A percentile compares a stretch with the other conserved stretches of the same genome.
Evolutionary conservation across 2,113 vertebrate genomes (phyloP).

Genomic region (Oryzias curvinotus): DNA sequence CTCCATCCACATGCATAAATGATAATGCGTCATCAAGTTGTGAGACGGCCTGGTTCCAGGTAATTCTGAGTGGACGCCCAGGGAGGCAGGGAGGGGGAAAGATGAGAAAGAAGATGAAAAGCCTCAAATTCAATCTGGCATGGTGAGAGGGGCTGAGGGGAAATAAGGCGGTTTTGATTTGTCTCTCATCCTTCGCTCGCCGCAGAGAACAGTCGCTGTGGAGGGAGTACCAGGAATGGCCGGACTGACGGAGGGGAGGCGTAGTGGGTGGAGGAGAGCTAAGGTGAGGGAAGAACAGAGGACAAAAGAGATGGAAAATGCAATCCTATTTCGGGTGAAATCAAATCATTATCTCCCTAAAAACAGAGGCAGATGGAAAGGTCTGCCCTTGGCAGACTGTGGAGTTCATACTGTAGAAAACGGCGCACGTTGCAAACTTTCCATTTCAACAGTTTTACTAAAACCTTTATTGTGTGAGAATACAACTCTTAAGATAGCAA

Average conservation of each 20-base stretch:
- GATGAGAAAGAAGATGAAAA: slow-evolving; percentile 75
- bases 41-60: slow-evolving; percentile 52
- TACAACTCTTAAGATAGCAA: not conserved
- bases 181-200: slow-evolving; percentile 64
- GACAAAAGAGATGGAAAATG: slow-evolving; percentile 64
- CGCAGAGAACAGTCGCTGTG: slow-evolving; percentile 50
- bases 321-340: slow-evolving; percentile 70
- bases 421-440: slow-evolving; percentile 8
- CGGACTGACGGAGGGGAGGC: slow-evolving; percentile 22
- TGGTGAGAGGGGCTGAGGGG: slow-evolving; percentile 65
- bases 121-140: slow-evolving; percentile 75
- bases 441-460: slow-evolving; percentile 18
- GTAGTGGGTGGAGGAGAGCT: slow-evolving; percentile 34
- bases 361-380: slow-evolving; percentile 59
- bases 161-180: slow-evolving; percentile 72
- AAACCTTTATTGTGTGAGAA: not conserved
- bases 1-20: slow-evolving; percentile 44
- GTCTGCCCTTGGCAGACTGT: slow-evolving; percentile 50
- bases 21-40: slow-evolving; percentile 50
- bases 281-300: slow-evolving; percentile 56
- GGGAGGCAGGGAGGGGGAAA: slow-evolving; percentile 56
- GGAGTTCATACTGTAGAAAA: slow-evolving; percentile 31
- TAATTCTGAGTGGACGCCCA: slow-evolving; percentile 63
- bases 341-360: slow-evolving; percentile 72
- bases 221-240: slow-evolving; percentile 32